Conservation (phyloP, 2,113 vertebrate species). For the Turnix velox region DNA sequence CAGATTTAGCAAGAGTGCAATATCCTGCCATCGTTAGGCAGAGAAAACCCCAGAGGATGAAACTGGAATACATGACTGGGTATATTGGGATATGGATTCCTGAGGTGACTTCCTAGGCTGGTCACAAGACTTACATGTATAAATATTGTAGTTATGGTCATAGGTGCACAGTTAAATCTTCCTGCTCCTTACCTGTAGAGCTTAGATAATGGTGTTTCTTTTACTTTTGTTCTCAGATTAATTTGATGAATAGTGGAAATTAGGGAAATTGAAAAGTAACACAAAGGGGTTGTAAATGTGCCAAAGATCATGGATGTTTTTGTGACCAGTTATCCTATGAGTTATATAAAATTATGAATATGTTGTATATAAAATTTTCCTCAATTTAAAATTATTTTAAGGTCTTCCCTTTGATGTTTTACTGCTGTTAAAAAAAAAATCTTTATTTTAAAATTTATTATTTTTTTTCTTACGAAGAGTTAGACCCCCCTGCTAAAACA, state of each 20-base stretch:
- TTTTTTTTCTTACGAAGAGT: neutral
- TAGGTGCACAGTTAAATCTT: neutral
- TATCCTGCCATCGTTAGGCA: neutral
- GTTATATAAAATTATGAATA: neutral
- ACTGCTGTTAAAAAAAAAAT: neutral
- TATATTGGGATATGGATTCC: neutral
- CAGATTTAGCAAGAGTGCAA: neutral
- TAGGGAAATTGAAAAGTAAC: neutral
- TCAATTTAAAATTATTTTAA: neutral
- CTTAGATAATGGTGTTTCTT: neutral
- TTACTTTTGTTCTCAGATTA: neutral
- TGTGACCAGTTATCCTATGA: neutral
- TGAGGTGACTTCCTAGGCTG: neutral
- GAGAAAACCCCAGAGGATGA: neutral
- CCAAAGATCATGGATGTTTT: rapidly evolving
- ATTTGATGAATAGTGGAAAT: neutral
- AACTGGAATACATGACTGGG: neutral
- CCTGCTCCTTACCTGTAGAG: neutral
- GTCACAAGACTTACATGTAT: neutral
- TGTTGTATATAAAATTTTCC: neutral
- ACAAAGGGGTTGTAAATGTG: neutral
- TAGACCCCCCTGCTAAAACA: neutral
- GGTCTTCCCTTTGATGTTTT: neutral
- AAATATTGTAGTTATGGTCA: neutral
- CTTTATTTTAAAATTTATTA: neutral